A percentile compares a stretch with the other conserved stretches of the same genome.
Conservation (phyloP, 2,888 invertebrate species). For the Willowsia nigromaculata region DNA sequence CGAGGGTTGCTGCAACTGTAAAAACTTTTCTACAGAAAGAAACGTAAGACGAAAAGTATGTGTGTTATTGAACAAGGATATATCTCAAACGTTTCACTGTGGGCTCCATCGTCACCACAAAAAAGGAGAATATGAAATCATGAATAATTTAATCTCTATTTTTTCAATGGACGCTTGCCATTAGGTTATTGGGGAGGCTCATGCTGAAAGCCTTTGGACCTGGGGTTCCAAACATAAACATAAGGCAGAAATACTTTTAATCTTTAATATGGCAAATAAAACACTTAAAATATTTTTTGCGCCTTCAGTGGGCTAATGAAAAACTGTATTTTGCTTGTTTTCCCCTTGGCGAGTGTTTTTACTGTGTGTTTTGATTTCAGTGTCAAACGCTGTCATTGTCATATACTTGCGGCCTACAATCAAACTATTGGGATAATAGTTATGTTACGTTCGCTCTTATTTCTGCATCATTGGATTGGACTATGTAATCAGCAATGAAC, state of each 20-base stretch:
- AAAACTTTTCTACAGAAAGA: neutral
- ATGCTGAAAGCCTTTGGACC: no score
- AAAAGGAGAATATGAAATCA: neutral
- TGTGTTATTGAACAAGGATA: neutral
- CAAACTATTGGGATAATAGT: neutral
- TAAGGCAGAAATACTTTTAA: no score
- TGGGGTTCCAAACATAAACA: no score
- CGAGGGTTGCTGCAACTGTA: slow-evolving; percentile 2
- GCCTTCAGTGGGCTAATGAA: no score
- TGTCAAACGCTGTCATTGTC: neutral
- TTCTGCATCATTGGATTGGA: neutral
- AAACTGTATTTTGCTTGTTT: no score
- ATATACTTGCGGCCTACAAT: neutral
- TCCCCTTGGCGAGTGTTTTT: no score
- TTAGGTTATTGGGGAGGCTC: no score
- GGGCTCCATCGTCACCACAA: neutral
- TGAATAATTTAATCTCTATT: neutral
- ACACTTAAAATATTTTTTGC: no score
- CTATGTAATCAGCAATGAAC: neutral
- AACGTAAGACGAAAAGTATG: neutral
- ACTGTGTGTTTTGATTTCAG: no score
- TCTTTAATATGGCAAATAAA: no score
- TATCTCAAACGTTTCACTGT: neutral
- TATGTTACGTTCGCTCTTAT: neutral
- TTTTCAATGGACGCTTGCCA: neutral